Evolutionary conservation across 2,888 invertebrate genomes (phyloP).

Genomic region (Meteorus colon): DNA sequence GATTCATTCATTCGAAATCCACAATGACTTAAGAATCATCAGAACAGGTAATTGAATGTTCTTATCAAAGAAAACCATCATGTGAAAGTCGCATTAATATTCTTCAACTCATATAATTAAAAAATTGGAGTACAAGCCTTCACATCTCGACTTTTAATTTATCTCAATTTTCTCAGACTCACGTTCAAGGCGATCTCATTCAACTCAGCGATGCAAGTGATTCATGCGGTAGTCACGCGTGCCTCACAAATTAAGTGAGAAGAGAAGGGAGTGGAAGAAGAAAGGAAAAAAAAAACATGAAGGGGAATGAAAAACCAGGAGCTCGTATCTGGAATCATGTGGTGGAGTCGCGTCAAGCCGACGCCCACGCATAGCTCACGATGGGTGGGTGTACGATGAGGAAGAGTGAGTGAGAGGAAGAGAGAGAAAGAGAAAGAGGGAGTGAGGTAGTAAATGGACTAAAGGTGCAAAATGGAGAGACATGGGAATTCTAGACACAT

Average conservation of each 20-base stretch:
- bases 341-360: constrained; percentile 37
- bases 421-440: neutral
- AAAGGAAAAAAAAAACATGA: neutral
- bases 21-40: too few relatives aligned
- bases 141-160: neutral
- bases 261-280: neutral
- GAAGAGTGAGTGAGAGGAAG: neutral
- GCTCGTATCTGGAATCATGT: constrained; percentile 11
- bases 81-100: too few relatives aligned
- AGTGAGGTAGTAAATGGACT: constrained; percentile 10
- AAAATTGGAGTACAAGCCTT: neutral
- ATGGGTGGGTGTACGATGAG: neutral
- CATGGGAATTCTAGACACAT: constrained; percentile 15
- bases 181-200: constrained; percentile 6
- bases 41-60: too few relatives aligned
- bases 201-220: neutral
- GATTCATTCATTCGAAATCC: too few relatives aligned
- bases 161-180: constrained; percentile 1
- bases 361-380: constrained; percentile 28
- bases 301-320: constrained; percentile 1
- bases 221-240: constrained; percentile 7
- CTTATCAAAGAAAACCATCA: too few relatives aligned
- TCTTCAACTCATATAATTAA: neutral
- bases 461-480: constrained; percentile 24
- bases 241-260: neutral